Conservation (phyloP, 2,113 vertebrate species). For the Gasterosteus aculeatus region DNA sequence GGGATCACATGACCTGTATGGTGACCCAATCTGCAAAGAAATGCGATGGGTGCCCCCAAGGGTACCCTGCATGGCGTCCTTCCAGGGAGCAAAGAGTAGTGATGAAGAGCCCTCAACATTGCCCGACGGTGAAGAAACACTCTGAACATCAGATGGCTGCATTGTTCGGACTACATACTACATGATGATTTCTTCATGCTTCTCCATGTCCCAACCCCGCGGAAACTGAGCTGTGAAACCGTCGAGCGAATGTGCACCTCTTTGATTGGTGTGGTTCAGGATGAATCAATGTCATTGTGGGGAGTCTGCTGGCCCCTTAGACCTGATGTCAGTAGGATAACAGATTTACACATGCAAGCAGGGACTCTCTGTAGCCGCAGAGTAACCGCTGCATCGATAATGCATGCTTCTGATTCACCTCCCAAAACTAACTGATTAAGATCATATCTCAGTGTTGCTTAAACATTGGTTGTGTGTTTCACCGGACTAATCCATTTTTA, state of each 20-base stretch:
- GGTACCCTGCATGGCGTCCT: neutral
- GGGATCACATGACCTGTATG: neutral
- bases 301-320: slow-evolving; percentile 28
- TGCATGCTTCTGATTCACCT: neutral
- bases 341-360: slow-evolving; percentile 19
- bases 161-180: neutral
- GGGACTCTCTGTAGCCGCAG: neutral
- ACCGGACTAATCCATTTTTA: neutral
- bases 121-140: neutral
- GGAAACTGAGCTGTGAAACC: slow-evolving; percentile 7
- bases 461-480: neutral
- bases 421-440: slow-evolving; percentile 8
- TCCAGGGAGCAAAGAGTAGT: neutral
- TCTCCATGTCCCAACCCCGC: neutral
- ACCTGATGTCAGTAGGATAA: slow-evolving; percentile 38
- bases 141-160: no score
- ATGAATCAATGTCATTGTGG: slow-evolving; percentile 44
- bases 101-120: neutral
- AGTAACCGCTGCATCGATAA: slow-evolving; percentile 3
- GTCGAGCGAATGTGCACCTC: slow-evolving; percentile 26
- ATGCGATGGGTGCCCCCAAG: neutral
- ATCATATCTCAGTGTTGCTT: neutral
- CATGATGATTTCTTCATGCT: neutral
- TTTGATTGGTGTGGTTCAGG: slow-evolving; percentile 52
- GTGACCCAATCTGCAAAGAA: neutral